Conservation (phyloP, 2,113 vertebrate genomes). For the Terrapene triunguis region DNA sequence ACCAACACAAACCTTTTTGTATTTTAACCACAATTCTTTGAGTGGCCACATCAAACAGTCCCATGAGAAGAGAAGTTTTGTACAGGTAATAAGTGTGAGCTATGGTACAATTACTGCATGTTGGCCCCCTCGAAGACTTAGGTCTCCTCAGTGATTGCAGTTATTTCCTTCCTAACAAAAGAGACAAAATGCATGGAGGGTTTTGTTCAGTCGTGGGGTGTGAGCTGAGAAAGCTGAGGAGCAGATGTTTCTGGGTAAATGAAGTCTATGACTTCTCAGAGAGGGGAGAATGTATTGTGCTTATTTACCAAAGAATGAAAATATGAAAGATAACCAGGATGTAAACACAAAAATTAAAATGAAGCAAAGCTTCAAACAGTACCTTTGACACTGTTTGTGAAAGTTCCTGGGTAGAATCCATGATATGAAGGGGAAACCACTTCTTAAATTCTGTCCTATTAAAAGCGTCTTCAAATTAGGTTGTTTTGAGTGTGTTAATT, state of each 20-base stretch:
- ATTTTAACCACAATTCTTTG: not conserved
- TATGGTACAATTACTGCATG: not conserved
- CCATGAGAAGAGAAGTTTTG: not conserved
- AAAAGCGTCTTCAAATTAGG: not conserved
- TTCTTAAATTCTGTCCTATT: slow-evolving; percentile 31
- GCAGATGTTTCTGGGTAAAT: slow-evolving; percentile 69
- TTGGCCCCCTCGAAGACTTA: not conserved
- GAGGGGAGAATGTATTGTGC: slow-evolving; percentile 42
- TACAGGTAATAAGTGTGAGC: not conserved
- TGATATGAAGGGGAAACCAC: not conserved
- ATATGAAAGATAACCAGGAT: slow-evolving; percentile 40
- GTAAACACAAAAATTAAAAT: not conserved
- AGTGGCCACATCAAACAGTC: not conserved
- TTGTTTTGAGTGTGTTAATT: slow-evolving; percentile 19
- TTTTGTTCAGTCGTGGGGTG: slow-evolving; percentile 40
- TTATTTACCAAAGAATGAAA: slow-evolving; percentile 46
- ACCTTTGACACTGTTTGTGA: not conserved
- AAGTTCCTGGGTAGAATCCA: not conserved
- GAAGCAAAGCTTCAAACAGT: not conserved
- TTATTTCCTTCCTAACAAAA: slow-evolving; percentile 24
- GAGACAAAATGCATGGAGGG: slow-evolving; percentile 17
- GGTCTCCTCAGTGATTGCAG: slow-evolving; percentile 10
- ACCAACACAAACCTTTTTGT: not conserved
- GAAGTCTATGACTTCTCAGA: slow-evolving; percentile 55
- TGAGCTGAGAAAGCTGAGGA: slow-evolving; percentile 61